Percentiles rank a stretch among this genome's conserved stretches.
These are phyloP conservation scores for Microtus obscurus DNA, from an alignment of 2,797 vertebrate genomes.

Conservation along the genomic window DNA sequence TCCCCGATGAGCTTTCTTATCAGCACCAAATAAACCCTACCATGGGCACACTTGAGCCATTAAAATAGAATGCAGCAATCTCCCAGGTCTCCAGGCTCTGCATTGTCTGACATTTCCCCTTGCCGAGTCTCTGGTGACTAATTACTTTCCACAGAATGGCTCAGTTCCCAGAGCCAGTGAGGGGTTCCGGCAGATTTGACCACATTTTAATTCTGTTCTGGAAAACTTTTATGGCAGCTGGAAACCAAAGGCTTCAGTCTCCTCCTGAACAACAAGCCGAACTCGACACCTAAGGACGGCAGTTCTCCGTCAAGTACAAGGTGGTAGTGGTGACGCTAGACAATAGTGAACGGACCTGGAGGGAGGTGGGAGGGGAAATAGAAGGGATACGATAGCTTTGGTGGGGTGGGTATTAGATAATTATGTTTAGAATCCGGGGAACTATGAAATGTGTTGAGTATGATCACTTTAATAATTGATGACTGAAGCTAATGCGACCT, in stretches of 20 bases:
- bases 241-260: constrained; percentile 63
- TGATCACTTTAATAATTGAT: constrained; percentile 20
- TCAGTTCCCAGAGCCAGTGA: constrained; percentile 55
- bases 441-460: not conserved
- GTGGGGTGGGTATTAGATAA: not conserved
- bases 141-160: constrained; percentile 64
- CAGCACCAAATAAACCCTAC: constrained; percentile 55
- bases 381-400: not conserved
- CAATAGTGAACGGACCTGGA: not conserved
- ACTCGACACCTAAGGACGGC: not conserved
- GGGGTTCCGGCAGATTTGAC: constrained; percentile 61
- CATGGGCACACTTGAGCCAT: constrained; percentile 36
- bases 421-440: not conserved
- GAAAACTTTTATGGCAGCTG: constrained; percentile 26
- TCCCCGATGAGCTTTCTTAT: constrained; percentile 64
- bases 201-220: constrained; percentile 46
- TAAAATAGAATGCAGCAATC: constrained; percentile 41
- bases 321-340: not conserved
- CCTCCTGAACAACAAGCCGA: constrained; percentile 2
- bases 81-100: not conserved
- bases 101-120: constrained; percentile 22
- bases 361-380: not conserved
- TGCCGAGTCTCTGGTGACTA: not conserved
- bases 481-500: not conserved
- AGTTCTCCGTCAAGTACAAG: not conserved